phyloP scores from a whole-genome alignment of 2,888 invertebrate species.

The Ornithoptera priamus region DNA sequence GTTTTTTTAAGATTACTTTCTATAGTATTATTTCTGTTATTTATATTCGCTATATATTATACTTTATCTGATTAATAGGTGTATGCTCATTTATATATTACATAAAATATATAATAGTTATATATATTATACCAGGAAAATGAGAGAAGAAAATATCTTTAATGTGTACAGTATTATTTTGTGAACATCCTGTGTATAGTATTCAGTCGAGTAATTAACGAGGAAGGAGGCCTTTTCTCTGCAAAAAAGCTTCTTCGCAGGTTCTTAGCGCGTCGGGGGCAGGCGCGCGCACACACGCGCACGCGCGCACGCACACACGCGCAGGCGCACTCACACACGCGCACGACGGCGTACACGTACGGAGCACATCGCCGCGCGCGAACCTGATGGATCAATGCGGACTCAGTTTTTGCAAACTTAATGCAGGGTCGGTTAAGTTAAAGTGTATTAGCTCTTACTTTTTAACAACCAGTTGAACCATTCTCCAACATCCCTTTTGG shows the following conservation, averaged over 20 bases:
- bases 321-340: not conserved
- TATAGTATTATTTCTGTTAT: too few species aligned
- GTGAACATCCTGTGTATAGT: constrained; percentile 55
- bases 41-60: too few species aligned
- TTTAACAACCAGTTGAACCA: too few species aligned
- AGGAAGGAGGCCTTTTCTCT: constrained; percentile 67
- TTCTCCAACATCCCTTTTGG: too few species aligned
- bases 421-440: not conserved
- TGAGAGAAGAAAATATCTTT: not conserved
- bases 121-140: too few species aligned
- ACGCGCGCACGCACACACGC: constrained; percentile 17
- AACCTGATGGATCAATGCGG: constrained; percentile 18
- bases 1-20: too few species aligned
- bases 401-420: constrained; percentile 8
- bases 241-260: constrained; percentile 66
- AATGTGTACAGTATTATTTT: not conserved
- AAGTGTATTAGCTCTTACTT: not conserved
- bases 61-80: too few species aligned
- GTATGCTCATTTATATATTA: too few species aligned
- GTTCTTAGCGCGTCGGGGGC: constrained; percentile 59
- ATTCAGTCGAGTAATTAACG: constrained; percentile 73
- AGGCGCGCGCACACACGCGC: constrained; percentile 47
- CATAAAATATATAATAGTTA: too few species aligned
- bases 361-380: constrained; percentile 1
- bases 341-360: not conserved